Conservation (phyloP, 2,113 vertebrate species). For the Scopus umbretta region DNA sequence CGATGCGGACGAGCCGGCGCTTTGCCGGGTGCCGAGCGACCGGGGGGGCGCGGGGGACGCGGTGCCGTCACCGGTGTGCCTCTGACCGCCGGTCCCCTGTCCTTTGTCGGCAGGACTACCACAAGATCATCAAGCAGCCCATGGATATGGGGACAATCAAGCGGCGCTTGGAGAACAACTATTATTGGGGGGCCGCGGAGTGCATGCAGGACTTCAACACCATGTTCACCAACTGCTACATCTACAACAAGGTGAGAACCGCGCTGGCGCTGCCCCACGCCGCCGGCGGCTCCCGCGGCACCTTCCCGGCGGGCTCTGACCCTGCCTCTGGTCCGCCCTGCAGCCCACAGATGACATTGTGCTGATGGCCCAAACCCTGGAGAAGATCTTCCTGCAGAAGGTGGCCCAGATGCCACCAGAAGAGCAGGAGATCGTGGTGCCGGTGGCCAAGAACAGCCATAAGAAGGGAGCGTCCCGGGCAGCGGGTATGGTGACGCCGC, state of each 20-base stretch:
- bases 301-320: no score
- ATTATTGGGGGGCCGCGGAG: conserved; percentile 86
- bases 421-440: conserved; percentile 82
- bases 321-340: neutral
- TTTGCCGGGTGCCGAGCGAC: neutral
- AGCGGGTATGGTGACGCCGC: neutral
- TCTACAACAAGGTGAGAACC: conserved; percentile 89
- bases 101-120: conserved; percentile 79
- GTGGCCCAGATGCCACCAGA: conserved; percentile 93
- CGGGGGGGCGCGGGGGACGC: fast-evolving
- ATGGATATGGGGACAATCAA: conserved; percentile 98
- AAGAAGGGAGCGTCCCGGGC: conserved; percentile 76
- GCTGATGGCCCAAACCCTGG: conserved; percentile 91
- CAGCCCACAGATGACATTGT: conserved; percentile 94
- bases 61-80: neutral
- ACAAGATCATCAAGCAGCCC: conserved; percentile 93
- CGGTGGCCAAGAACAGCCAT: conserved; percentile 77
- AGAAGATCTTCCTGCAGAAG: conserved; percentile 92
- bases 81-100: neutral
- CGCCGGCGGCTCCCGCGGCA: fast-evolving
- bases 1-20: no score
- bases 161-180: conserved; percentile 85
- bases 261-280: fast-evolving
- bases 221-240: conserved; percentile 98
- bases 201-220: conserved; percentile 98